Percentiles rank a stretch among this genome's conserved stretches.
phyloP scores from a whole-genome alignment of 2,888 invertebrate species.

The Andrena marginata region DNA sequence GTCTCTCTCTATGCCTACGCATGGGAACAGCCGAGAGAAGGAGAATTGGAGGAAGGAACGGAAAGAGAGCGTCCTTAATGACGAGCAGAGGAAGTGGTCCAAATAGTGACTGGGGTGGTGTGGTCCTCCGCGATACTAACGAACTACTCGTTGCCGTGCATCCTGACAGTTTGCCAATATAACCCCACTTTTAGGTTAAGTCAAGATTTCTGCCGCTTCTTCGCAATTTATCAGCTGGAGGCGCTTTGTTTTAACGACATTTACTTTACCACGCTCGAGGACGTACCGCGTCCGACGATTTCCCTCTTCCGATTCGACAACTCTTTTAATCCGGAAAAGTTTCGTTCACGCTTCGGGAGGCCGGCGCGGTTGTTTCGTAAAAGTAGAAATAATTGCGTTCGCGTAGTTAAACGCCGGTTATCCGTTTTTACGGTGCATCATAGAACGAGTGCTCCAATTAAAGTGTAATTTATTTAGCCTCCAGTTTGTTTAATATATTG shows the following conservation, averaged over 20 bases:
- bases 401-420: conserved; percentile 35
- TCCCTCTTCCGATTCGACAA: conserved; percentile 54
- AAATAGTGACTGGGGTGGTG: conserved; percentile 30
- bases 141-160: conserved; percentile 6
- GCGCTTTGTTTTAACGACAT: conserved; percentile 21
- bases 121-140: background rate
- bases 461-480: conserved; percentile 20
- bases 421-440: conserved; percentile 15
- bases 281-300: background rate
- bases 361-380: conserved; percentile 32
- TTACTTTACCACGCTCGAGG: conserved; percentile 9
- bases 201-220: background rate
- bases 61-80: conserved; percentile 36
- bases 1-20: background rate
- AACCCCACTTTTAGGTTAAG: too few relatives aligned
- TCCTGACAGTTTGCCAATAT: background rate
- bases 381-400: conserved; percentile 51
- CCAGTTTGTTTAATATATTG: conserved; percentile 31
- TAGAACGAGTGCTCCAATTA: conserved; percentile 47
- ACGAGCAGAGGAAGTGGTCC: conserved; percentile 45
- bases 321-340: conserved; percentile 56
- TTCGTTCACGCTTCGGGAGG: conserved; percentile 44
- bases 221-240: background rate
- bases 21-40: conserved; percentile 28
- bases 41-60: background rate